phyloP scores from a whole-genome alignment of 2,797 vertebrate genomes.

The Parauchenoglanis ngamensis region DNA sequence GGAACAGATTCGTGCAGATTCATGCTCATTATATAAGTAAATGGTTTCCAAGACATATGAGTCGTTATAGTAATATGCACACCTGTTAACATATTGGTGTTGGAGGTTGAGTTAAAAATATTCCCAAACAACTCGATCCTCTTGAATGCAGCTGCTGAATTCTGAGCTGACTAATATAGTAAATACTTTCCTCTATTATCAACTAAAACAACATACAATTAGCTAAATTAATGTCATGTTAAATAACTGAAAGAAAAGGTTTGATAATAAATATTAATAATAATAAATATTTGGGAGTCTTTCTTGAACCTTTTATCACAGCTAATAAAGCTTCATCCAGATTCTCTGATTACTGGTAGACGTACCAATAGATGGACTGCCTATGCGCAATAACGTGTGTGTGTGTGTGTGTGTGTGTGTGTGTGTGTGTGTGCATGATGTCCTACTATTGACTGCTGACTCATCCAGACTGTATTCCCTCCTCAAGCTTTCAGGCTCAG shows the following conservation, averaged over 20 bases:
- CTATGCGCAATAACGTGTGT: not conserved
- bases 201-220: not conserved
- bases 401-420: not conserved
- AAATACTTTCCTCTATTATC: not conserved
- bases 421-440: not conserved
- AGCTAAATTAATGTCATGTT: not conserved
- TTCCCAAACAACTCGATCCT: not conserved
- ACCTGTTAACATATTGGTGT: constrained; percentile 30
- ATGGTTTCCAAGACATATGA: not conserved
- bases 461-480: not conserved
- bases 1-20: not conserved
- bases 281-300: not conserved
- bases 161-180: not conserved
- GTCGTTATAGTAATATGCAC: not conserved
- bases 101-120: not conserved
- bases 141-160: not conserved
- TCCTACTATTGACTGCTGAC: not conserved
- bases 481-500: not conserved
- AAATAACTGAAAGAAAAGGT: not conserved
- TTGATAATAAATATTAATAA: not conserved
- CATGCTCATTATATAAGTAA: not conserved
- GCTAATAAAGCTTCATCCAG: not conserved
- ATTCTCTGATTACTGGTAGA: not conserved
- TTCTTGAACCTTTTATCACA: not conserved
- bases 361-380: not conserved